A percentile compares a stretch with the other conserved stretches of the same genome.
Conservation (phyloP, 53 echinoderm and acorn worm species). For the Apostichopus leukothele region DNA sequence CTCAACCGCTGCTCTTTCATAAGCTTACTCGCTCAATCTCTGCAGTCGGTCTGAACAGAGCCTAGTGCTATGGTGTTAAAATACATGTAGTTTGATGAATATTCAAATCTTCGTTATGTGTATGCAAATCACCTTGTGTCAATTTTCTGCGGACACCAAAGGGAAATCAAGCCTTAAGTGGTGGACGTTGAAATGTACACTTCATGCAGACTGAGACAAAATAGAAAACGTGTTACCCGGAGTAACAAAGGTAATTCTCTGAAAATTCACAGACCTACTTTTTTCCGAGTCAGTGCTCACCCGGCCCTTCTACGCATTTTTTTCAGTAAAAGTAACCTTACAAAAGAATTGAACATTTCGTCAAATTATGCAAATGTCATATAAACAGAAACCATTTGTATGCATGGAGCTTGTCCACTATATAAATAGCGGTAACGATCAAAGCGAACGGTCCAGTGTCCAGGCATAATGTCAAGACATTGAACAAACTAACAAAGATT, state of each 20-base stretch:
- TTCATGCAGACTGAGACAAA: no score
- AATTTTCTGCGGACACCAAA: no score
- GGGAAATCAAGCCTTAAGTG: no score
- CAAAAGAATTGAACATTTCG: not conserved
- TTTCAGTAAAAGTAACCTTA: constrained; percentile 34
- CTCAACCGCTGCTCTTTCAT: not conserved
- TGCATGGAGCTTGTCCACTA: not conserved
- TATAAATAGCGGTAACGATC: constrained; percentile 21
- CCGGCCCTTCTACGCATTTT: not conserved
- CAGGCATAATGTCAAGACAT: not conserved
- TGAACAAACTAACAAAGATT: constrained; percentile 13
- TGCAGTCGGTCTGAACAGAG: not conserved
- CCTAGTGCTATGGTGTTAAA: not conserved
- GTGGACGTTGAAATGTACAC: no score
- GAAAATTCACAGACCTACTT: no score
- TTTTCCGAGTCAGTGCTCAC: not conserved
- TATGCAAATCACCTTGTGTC: not conserved
- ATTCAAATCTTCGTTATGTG: not conserved
- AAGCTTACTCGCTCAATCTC: not conserved
- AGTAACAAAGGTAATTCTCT: no score
- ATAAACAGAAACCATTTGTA: constrained; percentile 24
- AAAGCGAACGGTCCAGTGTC: not conserved
- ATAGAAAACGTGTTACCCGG: no score
- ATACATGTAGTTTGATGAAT: not conserved
- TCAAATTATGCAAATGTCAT: not conserved